Evolutionary conservation across 2,797 vertebrate species (phyloP), one percentile per base, ranked within the genome.

Genomic region (Lophius americanus): DNA sequence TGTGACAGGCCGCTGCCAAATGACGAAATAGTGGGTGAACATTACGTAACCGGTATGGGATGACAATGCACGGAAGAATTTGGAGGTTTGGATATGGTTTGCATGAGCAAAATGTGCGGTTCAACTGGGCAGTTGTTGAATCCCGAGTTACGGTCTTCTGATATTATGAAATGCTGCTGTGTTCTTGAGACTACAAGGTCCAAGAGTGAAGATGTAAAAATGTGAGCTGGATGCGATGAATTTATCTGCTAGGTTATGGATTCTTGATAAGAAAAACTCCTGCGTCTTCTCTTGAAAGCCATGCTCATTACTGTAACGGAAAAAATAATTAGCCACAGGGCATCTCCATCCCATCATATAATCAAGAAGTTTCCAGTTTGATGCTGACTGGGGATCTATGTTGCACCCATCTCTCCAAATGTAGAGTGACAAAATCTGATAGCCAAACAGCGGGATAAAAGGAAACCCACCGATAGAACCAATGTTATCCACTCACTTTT

Each of bases 1-100:
- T 79, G 87, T 85, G 85, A 88, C 85, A 76, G 71, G 83, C 67
- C 73, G 62, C 50, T 64, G 83, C 78, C 75, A 78, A 75, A 76
- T 86, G 88, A 88, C 85, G 41, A 85, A 83, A 90, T 84, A 71
- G 66, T 43, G 60, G 23, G 82, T 76, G 67, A 32, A 67, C 57
- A 11, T 86, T 83, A 64, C 67, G 76, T 74, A 88, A 90, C 64
- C 71, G 58, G 68, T 1, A 11, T 42, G 63, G 76, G 76, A 84
- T 82, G 85, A 85, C 64, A 47, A 52, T 60, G 50, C 68, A 7
- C 70, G 9, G 51, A 88, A 68, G 81, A 84, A 90, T 86, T 82
- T 41, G 0, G 82, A 82, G 80, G 76, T 86, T 81, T 72, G 68
- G 76, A 60, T 70, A 76, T 42, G 61, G 69, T 70, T 81, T 75